Conservation (phyloP, 2,888 invertebrate species). For the Bellardia bayeri region DNA sequence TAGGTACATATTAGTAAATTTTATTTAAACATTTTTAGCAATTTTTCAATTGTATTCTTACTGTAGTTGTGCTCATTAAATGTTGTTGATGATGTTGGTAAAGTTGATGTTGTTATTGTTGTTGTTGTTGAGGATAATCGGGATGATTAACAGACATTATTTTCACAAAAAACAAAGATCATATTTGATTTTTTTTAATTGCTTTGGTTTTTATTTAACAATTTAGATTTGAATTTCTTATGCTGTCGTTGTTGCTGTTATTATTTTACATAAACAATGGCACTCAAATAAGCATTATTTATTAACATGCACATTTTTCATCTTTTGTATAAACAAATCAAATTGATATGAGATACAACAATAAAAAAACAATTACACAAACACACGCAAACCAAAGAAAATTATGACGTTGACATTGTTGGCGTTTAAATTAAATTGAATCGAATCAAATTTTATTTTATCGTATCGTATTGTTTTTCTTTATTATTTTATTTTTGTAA, state of each 20-base stretch:
- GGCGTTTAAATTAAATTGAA: background rate
- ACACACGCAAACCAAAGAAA: slow-evolving; percentile 35
- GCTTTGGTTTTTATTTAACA: background rate
- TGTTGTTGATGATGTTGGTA: slow-evolving; percentile 36
- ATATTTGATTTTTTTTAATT: background rate
- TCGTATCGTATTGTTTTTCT: slow-evolving; percentile 21
- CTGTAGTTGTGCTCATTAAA: slow-evolving; percentile 36
- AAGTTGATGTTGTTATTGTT: slow-evolving; percentile 39
- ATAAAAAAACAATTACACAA: slow-evolving; percentile 12
- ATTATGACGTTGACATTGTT: slow-evolving; percentile 63
- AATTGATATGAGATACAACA: slow-evolving; percentile 14
- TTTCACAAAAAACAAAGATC: slow-evolving; percentile 19
- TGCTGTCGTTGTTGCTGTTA: slow-evolving; percentile 7
- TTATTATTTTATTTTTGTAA: slow-evolving; percentile 8
- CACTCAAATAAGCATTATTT: slow-evolving; percentile 6
- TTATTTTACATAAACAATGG: slow-evolving; percentile 28
- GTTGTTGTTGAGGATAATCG: slow-evolving; percentile 21
- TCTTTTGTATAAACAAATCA: slow-evolving; percentile 23
- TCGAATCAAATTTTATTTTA: slow-evolving; percentile 13
- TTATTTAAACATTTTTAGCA: no score
- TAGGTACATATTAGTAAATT: no score
- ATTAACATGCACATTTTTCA: slow-evolving; percentile 29
- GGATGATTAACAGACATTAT: slow-evolving; percentile 35
- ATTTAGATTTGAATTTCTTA: background rate
- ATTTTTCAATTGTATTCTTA: background rate